These are phyloP conservation scores for Thecocarcelia acutangulata DNA, from an alignment of 2,888 invertebrate species.

Conservation along the genomic window DNA sequence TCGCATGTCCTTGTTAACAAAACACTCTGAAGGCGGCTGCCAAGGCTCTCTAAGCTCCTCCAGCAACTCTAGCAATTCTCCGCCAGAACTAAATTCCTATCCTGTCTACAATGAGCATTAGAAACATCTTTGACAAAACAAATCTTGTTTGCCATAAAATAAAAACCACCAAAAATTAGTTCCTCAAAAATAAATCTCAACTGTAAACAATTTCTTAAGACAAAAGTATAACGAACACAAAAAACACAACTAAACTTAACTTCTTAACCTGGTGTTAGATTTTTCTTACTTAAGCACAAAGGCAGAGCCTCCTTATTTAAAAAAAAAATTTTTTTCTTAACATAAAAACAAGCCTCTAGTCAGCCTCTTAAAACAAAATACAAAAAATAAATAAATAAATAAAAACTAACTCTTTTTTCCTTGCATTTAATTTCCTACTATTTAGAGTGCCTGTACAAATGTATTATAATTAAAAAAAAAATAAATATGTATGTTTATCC, in stretches of 20 bases:
- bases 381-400: no score
- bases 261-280: slow-evolving; percentile 58
- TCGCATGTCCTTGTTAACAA: slow-evolving; percentile 96
- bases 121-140: slow-evolving; percentile 60
- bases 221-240: no score
- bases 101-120: slow-evolving; percentile 76
- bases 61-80: slow-evolving; percentile 32
- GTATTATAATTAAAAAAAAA: slow-evolving; percentile 58
- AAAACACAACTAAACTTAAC: slow-evolving; percentile 42
- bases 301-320: slow-evolving; percentile 61
- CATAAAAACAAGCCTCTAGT: slow-evolving; percentile 73
- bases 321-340: slow-evolving; percentile 43
- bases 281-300: slow-evolving; percentile 34
- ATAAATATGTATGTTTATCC: no score
- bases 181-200: slow-evolving; percentile 74
- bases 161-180: slow-evolving; percentile 81
- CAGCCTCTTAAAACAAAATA: slow-evolving; percentile 73
- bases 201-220: slow-evolving; percentile 12
- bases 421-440: slow-evolving; percentile 70
- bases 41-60: slow-evolving; percentile 81
- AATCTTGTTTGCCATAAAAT: slow-evolving; percentile 73
- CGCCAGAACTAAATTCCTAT: slow-evolving; percentile 68
- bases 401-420: slow-evolving; percentile 66
- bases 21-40: slow-evolving; percentile 96
- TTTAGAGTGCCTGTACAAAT: slow-evolving; percentile 73